Evolutionary conservation across 2,888 invertebrate genomes (phyloP).

Genomic region (Dicyrtoma fusca): DNA sequence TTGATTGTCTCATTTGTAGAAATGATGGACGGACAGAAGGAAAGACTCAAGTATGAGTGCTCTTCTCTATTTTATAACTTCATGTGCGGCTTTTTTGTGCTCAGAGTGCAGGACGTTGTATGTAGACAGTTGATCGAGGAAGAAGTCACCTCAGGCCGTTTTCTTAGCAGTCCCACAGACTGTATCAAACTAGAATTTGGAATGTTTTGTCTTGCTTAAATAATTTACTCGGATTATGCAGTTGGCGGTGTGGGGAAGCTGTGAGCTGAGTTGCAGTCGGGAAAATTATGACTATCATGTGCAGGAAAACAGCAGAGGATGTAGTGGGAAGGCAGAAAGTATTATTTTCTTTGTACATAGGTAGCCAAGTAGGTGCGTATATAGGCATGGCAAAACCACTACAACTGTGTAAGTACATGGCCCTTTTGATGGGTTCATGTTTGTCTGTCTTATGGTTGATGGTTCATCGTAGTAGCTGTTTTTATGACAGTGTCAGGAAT

Average conservation of each 20-base stretch:
- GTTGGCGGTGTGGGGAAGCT: not conserved
- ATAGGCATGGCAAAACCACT: not conserved
- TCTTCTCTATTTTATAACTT: too few relatives aligned
- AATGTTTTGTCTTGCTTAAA: too few relatives aligned
- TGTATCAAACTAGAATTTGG: too few relatives aligned
- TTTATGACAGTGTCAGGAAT: constrained; percentile 7
- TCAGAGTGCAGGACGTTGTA: too few relatives aligned
- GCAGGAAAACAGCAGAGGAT: not conserved
- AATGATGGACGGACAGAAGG: too few relatives aligned
- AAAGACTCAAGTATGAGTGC: too few relatives aligned
- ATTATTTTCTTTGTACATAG: not conserved
- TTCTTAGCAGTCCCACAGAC: too few relatives aligned
- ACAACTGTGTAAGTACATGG: not conserved
- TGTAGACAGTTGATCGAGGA: too few relatives aligned
- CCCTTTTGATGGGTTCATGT: not conserved
- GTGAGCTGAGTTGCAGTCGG: not conserved
- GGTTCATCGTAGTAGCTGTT: constrained; percentile 3
- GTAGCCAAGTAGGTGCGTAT: not conserved
- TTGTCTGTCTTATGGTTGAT: not conserved
- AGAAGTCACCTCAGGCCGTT: too few relatives aligned
- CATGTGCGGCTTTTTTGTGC: too few relatives aligned
- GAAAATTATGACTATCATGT: not conserved
- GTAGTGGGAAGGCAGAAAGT: not conserved
- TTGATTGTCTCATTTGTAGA: too few relatives aligned
- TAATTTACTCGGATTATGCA: too few relatives aligned